Percentiles rank a stretch among this genome's conserved stretches.
These are phyloP conservation scores for Heliocidaris tuberculata DNA, from an alignment of 35 echinoderm and acorn worm genomes.

Conservation along the genomic window DNA sequence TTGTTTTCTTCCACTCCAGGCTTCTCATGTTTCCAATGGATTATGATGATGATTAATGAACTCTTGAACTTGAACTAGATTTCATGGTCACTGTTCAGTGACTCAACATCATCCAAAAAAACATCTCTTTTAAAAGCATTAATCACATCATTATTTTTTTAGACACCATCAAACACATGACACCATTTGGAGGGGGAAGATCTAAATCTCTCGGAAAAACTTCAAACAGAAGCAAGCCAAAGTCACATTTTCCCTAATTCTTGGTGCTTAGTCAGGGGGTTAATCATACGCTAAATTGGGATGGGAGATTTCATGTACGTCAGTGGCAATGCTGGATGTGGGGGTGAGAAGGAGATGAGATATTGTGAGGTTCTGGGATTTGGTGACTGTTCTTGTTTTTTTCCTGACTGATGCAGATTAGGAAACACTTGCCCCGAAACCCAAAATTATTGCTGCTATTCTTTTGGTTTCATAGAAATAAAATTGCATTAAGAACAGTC, in stretches of 20 bases:
- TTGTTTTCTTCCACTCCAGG: neutral
- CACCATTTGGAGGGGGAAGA: neutral
- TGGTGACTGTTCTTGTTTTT: neutral
- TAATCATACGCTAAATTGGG: neutral
- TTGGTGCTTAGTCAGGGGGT: neutral
- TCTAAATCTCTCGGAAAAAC: neutral
- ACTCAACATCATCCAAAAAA: too few relatives aligned
- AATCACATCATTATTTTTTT: neutral
- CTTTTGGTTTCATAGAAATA: neutral
- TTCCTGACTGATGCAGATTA: neutral
- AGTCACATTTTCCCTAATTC: slow-evolving; percentile 3
- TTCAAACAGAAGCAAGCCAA: too few relatives aligned
- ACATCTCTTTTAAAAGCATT: neutral
- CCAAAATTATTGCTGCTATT: neutral
- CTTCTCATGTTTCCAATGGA: neutral
- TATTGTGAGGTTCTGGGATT: neutral
- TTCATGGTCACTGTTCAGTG: neutral
- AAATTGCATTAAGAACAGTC: neutral
- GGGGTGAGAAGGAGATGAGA: neutral
- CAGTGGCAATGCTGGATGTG: neutral
- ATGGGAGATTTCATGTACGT: neutral
- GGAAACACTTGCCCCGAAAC: neutral
- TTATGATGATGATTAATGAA: neutral
- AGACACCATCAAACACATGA: slow-evolving; percentile 1
- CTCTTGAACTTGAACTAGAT: neutral